Conservation (phyloP, 1,140 invertebrate species). For the Cotesia glomerata region DNA sequence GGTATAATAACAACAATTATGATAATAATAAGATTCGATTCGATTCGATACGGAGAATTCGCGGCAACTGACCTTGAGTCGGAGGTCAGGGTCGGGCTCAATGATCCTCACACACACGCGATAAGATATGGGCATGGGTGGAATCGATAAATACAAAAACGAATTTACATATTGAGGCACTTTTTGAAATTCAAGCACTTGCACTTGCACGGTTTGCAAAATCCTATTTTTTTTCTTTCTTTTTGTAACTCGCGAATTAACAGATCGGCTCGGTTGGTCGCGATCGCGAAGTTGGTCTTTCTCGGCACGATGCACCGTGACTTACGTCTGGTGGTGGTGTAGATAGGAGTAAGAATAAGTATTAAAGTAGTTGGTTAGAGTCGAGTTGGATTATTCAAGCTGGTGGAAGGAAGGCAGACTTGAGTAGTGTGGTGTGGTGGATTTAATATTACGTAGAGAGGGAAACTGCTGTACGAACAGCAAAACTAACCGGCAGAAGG, state of each 20-base stretch:
- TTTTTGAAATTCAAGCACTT: too few species aligned
- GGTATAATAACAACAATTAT: too few species aligned
- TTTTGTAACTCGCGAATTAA: constrained; percentile 31
- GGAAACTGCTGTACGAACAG: constrained; percentile 45
- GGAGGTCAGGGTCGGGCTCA: constrained; percentile 11
- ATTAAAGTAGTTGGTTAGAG: neutral
- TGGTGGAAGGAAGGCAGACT: neutral
- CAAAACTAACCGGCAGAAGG: constrained; percentile 39
- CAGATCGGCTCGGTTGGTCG: constrained; percentile 43
- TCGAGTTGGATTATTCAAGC: too few species aligned
- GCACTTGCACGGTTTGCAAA: too few species aligned
- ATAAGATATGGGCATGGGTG: constrained; percentile 11
- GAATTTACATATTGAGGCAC: too few species aligned
- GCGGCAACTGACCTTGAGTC: constrained; percentile 21
- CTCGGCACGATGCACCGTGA: constrained; percentile 51
- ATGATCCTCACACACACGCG: constrained; percentile 12
- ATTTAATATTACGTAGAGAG: constrained; percentile 29
- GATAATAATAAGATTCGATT: too few species aligned
- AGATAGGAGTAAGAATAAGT: neutral
- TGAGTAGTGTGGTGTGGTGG: neutral
- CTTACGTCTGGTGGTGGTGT: neutral
- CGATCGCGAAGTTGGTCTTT: constrained; percentile 50
- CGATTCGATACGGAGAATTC: neutral
- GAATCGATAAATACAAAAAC: neutral
- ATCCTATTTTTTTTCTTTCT: too few species aligned